Conservation (phyloP, 2,113 vertebrate genomes). For the Carlito syrichta region DNA sequence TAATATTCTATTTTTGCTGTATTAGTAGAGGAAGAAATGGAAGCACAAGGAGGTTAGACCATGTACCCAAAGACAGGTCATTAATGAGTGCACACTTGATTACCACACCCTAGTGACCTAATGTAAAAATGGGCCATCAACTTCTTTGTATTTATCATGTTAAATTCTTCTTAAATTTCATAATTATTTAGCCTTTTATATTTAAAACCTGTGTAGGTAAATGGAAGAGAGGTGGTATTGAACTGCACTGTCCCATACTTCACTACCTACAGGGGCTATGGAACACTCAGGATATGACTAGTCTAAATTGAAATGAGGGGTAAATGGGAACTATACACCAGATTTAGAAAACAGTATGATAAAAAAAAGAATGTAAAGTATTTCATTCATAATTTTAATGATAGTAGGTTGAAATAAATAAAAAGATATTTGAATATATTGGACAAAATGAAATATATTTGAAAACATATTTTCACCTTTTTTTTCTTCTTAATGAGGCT, state of each 20-base stretch:
- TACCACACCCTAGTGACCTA: not conserved
- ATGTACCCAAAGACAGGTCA: not conserved
- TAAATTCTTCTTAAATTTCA: not conserved
- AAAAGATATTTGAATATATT: not conserved
- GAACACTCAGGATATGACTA: too few relatives aligned
- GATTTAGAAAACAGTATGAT: not conserved
- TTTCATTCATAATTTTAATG: not conserved
- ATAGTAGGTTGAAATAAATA: not conserved
- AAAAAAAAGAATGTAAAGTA: not conserved
- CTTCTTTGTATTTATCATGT: not conserved
- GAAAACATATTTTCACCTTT: not conserved
- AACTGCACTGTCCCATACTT: rapidly evolving
- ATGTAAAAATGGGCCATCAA: not conserved
- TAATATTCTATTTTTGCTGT: not conserved
- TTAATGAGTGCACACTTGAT: not conserved
- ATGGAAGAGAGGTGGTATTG: not conserved
- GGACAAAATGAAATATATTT: not conserved
- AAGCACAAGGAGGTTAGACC: not conserved
- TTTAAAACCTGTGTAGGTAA: not conserved
- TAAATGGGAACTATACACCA: not conserved
- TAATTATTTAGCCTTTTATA: not conserved
- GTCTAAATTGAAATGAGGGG: not conserved
- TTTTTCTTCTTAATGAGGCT: not conserved
- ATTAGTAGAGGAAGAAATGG: not conserved
- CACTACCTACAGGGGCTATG: not conserved